These are phyloP conservation scores for Pardosa pseudoannulata DNA, from an alignment of 2,888 invertebrate species.

Conservation along the genomic window DNA sequence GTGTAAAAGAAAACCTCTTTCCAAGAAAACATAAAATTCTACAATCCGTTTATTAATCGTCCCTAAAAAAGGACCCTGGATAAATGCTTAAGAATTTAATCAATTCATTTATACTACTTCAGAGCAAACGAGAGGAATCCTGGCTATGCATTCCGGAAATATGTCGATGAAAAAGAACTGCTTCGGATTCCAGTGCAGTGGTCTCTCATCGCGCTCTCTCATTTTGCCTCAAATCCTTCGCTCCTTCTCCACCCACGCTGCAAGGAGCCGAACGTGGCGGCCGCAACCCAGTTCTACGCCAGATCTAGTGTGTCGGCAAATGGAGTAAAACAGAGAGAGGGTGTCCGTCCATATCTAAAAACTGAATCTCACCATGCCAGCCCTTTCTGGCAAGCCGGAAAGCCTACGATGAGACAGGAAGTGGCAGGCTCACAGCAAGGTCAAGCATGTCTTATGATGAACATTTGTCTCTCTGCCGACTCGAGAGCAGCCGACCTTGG, in stretches of 20 bases:
- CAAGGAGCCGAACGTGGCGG: neutral
- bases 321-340: neutral
- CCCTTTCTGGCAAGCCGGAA: neutral
- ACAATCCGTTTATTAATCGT: too few relatives aligned
- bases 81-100: too few relatives aligned
- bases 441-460: constrained; percentile 3
- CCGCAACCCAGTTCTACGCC: too few relatives aligned
- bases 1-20: too few relatives aligned
- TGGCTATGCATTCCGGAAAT: too few relatives aligned
- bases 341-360: neutral
- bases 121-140: too few relatives aligned
- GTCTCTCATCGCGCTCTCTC: too few relatives aligned
- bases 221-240: neutral
- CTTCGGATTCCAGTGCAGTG: too few relatives aligned
- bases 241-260: neutral
- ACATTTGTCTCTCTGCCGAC: constrained; percentile 14
- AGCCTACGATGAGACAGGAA: constrained; percentile 11
- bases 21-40: too few relatives aligned
- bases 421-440: neutral
- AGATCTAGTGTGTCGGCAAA: neutral
- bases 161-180: too few relatives aligned
- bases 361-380: neutral
- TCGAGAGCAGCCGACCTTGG: constrained; percentile 56
- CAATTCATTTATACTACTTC: too few relatives aligned
- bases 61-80: too few relatives aligned